Evolutionary conservation across 2,113 vertebrate genomes (phyloP).

Genomic region (Nesospiza acunhae): DNA sequence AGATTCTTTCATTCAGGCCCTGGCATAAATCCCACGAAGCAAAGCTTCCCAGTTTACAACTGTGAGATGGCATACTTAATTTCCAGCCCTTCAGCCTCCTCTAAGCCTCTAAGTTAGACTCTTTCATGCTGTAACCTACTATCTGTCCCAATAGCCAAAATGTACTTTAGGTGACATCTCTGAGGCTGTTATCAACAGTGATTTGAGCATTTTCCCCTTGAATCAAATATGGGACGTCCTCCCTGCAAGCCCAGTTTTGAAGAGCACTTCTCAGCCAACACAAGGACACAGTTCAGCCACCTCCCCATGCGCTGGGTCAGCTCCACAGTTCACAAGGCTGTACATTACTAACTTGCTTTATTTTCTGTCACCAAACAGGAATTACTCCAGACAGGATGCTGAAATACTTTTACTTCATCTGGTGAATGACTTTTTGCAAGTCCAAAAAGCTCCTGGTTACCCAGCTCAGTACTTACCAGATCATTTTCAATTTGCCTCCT

Average conservation of each 20-base stretch:
- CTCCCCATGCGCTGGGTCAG: neutral
- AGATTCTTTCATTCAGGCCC: neutral
- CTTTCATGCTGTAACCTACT: neutral
- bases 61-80: neutral
- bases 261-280: neutral
- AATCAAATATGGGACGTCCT: neutral
- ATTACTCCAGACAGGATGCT: neutral
- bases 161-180: neutral
- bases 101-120: neutral
- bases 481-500: neutral
- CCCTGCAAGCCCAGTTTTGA: neutral
- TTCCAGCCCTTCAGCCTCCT: neutral
- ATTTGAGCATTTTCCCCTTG: neutral
- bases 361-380: neutral
- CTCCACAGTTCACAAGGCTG: neutral
- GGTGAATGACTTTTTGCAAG: neutral
- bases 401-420: neutral
- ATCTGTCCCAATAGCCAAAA: neutral
- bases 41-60: neutral
- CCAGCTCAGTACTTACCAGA: neutral
- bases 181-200: neutral
- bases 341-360: neutral
- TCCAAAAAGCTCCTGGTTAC: neutral
- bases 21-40: neutral
- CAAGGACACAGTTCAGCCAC: neutral